These are phyloP conservation scores for Leptinotarsa texana DNA, from an alignment of 1,140 invertebrate genomes.

Conservation along the genomic window DNA sequence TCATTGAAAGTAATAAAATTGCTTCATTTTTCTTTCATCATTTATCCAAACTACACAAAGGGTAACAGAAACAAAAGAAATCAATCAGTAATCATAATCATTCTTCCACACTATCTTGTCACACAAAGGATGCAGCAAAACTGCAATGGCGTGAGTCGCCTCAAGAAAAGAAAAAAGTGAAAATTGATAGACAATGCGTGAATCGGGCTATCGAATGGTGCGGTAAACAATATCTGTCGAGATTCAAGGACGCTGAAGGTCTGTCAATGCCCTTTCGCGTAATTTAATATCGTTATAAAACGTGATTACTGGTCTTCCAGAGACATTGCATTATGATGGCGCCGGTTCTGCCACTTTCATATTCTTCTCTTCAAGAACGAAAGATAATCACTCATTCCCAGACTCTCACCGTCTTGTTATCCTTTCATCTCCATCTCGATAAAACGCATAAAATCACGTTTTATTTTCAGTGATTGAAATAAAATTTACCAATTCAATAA, in stretches of 20 bases:
- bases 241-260: slow-evolving; percentile 39
- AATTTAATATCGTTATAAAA: slow-evolving; percentile 43
- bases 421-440: not conserved
- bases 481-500: not conserved
- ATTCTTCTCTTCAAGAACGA: not conserved
- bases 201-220: slow-evolving; percentile 36
- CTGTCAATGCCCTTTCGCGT: slow-evolving; percentile 41
- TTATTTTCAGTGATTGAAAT: not conserved
- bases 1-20: too few species aligned
- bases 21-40: too few species aligned
- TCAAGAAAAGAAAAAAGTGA: slow-evolving; percentile 4
- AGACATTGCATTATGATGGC: slow-evolving; percentile 35
- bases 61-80: too few species aligned
- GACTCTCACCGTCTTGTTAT: not conserved
- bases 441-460: not conserved
- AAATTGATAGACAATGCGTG: slow-evolving; percentile 29
- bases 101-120: too few species aligned
- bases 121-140: not conserved
- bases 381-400: slow-evolving; percentile 13
- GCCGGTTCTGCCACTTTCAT: slow-evolving; percentile 19
- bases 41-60: too few species aligned
- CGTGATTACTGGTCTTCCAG: slow-evolving; percentile 30
- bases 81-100: too few species aligned
- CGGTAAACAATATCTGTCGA: slow-evolving; percentile 42
- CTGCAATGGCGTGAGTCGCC: not conserved